phyloP scores from a whole-genome alignment of 2,113 vertebrate species.

The Chrysemys picta region DNA sequence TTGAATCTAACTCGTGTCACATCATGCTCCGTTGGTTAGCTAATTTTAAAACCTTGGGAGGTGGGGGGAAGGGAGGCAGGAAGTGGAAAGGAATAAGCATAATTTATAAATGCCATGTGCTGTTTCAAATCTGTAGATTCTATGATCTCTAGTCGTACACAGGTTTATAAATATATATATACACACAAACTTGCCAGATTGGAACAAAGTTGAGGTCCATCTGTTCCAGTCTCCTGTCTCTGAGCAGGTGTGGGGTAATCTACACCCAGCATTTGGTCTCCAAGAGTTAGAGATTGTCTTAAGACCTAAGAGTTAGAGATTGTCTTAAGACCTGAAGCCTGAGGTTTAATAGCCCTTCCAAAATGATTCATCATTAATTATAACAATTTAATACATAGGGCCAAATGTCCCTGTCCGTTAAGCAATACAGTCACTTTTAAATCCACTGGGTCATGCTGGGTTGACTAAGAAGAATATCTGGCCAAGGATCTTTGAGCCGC shows the following conservation, averaged over 20 bases:
- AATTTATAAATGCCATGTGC: rapidly evolving
- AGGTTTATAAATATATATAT: neutral
- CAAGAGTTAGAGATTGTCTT: neutral
- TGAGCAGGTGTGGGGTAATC: neutral
- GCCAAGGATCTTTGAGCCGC: rapidly evolving
- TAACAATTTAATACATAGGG: rapidly evolving
- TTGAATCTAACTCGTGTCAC: neutral
- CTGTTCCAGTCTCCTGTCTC: neutral
- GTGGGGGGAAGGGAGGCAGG: neutral
- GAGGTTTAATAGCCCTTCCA: neutral
- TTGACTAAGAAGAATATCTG: neutral
- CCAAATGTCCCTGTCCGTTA: neutral
- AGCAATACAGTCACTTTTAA: neutral
- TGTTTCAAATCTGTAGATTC: neutral
- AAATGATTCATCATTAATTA: neutral
- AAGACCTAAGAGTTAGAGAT: neutral
- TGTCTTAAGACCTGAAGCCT: neutral
- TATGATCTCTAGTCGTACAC: neutral
- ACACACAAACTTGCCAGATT: neutral
- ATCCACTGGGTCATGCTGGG: neutral
- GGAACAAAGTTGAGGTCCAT: neutral
- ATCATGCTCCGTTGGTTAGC: rapidly evolving
- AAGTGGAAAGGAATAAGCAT: neutral
- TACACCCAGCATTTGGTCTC: neutral
- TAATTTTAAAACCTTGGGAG: neutral